These are phyloP conservation scores for Cyclargus thomasi DNA, from an alignment of 1,140 invertebrate genomes.

Conservation along the genomic window DNA sequence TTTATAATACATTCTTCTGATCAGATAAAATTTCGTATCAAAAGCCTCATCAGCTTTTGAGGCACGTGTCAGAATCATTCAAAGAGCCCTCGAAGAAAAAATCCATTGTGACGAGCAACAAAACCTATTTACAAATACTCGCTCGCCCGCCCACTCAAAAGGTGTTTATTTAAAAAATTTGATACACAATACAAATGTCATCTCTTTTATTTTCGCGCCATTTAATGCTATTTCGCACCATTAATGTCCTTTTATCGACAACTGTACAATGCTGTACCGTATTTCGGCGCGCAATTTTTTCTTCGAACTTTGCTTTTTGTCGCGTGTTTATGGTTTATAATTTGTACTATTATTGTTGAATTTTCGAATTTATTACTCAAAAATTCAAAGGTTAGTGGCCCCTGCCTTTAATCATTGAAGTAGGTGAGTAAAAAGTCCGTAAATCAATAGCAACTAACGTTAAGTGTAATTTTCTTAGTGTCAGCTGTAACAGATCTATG, in stretches of 20 bases:
- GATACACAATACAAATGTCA: conserved; percentile 60
- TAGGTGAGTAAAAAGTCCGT: neutral
- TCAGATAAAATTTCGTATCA: conserved; percentile 9
- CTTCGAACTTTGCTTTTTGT: conserved; percentile 36
- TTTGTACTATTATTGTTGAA: conserved; percentile 60
- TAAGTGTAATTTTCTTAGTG: neutral
- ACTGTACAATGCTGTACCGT: conserved; percentile 17
- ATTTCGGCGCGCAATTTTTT: conserved; percentile 22
- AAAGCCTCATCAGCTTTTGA: conserved; percentile 27
- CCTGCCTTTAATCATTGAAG: neutral
- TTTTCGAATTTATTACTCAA: conserved; percentile 45
- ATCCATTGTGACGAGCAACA: conserved; percentile 54
- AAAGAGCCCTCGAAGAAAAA: conserved; percentile 36
- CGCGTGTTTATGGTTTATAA: conserved; percentile 64
- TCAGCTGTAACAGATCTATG: neutral
- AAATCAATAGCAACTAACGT: neutral
- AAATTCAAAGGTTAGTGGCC: neutral
- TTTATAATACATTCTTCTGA: neutral
- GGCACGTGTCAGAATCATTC: conserved; percentile 47
- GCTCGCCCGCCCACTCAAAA: conserved; percentile 69
- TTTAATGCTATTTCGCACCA: conserved; percentile 67
- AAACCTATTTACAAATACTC: conserved; percentile 73
- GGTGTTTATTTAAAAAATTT: conserved; percentile 72
- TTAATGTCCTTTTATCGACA: conserved; percentile 36
- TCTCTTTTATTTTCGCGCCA: conserved; percentile 66